phyloP scores from a whole-genome alignment of 2,797 vertebrate species.

The Discoglossus pictus region DNA sequence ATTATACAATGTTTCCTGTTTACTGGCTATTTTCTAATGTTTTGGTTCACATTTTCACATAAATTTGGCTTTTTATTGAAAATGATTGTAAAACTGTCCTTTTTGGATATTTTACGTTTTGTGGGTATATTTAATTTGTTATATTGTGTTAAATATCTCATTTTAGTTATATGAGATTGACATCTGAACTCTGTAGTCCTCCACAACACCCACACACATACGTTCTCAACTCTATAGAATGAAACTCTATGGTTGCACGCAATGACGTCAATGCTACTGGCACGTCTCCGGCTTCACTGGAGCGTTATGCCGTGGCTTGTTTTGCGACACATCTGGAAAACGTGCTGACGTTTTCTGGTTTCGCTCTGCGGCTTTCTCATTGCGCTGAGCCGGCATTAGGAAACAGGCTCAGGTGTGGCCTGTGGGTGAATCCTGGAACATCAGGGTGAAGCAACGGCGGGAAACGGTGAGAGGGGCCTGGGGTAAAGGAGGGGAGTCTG shows the following conservation, averaged over 20 bases:
- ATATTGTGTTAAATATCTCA: too few relatives aligned
- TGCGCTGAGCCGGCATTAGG: slow-evolving; percentile 5
- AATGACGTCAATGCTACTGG: neutral
- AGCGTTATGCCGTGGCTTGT: neutral
- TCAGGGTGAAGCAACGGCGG: neutral
- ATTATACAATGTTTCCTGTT: too few relatives aligned
- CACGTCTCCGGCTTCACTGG: neutral
- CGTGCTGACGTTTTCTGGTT: neutral
- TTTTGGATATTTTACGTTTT: too few relatives aligned
- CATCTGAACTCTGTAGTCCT: neutral
- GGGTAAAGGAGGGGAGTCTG: neutral
- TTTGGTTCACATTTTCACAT: too few relatives aligned
- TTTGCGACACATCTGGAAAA: slow-evolving; percentile 27
- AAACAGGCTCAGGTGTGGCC: neutral
- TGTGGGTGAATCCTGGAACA: slow-evolving; percentile 17
- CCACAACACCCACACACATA: neutral
- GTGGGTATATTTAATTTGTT: too few relatives aligned
- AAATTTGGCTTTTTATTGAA: too few relatives aligned
- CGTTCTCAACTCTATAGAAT: neutral
- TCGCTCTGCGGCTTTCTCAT: neutral
- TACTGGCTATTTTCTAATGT: too few relatives aligned
- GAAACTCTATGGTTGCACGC: neutral
- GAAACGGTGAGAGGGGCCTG: neutral
- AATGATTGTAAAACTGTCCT: too few relatives aligned
- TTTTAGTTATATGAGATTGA: too few relatives aligned